Evolutionary conservation across 2,113 vertebrate genomes (phyloP), one percentile per base, ranked within the genome.

Genomic region (Hippoglossus stenolepis): DNA sequence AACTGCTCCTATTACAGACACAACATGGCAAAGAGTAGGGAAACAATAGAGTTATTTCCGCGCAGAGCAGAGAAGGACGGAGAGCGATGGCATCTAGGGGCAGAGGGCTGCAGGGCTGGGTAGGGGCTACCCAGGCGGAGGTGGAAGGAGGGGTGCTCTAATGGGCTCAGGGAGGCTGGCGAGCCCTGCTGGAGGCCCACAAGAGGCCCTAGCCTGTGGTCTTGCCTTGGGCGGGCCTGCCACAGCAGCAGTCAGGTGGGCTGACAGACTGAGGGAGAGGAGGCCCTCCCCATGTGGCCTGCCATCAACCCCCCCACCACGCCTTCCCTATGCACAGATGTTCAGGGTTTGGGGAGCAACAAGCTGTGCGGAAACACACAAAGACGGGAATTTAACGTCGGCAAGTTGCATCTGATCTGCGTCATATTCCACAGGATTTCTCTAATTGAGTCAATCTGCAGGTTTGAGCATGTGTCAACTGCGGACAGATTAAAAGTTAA

Each of bases 211-310:
- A 87, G 94, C 95, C 94, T 90, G 92, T 94, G 94, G 95, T 93
- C 93, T 93, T 93, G 95, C 95, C 94, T 93, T 93, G 93, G 94
- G 95, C 95, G 89, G 93, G 88, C 87, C 94, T 94, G 89, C 91
- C 89, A 84, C 84, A 87, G 87, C 91, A 91, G 90, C 90, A 93
- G 91, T 93, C 91, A 92, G 91, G 92, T 93, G 93, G 92, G 92
- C 89, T 93, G 93, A 91, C 92, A 93, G 92, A 93, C 92, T 93
- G 91, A 83, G 85, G 73, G 70, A 82, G 85, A 87, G 79, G 85
- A 89, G 83, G 81, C 74, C 88, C 75, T 76, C 87, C 91, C 87
- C 90, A 77, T 88, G 86, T 87, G 88, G 84, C 81, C 64, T 84
- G 73, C 84, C 81, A 66, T 89, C 88, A 81, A 59, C 59, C 72